A percentile compares a stretch with the other conserved stretches of the same genome.
phyloP scores from a whole-genome alignment of 37 sponge, comb jelly and placozoan species.

The Agelas oroides region DNA sequence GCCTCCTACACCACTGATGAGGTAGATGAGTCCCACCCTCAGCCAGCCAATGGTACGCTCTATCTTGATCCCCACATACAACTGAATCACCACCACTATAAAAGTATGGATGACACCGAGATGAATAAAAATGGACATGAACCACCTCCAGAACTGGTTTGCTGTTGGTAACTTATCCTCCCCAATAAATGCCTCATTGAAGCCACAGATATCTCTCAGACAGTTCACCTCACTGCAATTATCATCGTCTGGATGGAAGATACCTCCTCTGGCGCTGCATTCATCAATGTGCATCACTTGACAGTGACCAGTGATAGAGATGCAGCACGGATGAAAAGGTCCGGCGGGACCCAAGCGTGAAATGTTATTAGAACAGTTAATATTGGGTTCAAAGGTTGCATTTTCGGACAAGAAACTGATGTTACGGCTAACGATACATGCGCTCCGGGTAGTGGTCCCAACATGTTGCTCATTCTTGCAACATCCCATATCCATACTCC shows the following conservation, averaged over 20 bases:
- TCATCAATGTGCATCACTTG: constrained; percentile 56
- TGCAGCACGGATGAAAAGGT: constrained; percentile 90
- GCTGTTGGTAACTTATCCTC: constrained; percentile 33
- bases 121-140: constrained; percentile 86
- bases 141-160: constrained; percentile 90
- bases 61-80: constrained; percentile 92
- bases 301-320: constrained; percentile 86
- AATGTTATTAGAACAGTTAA: not conserved
- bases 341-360: not conserved
- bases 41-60: constrained; percentile 95
- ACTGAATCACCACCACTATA: constrained; percentile 69
- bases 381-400: not conserved
- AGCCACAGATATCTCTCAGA: constrained; percentile 85
- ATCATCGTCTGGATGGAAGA: constrained; percentile 55
- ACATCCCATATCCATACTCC: too few relatives aligned
- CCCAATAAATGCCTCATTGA: constrained; percentile 69
- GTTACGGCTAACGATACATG: too few relatives aligned
- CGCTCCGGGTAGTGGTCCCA: constrained; percentile 24
- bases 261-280: constrained; percentile 75
- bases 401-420: not conserved
- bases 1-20: constrained; percentile 93
- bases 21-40: constrained; percentile 87
- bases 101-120: constrained; percentile 86
- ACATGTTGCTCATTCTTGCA: constrained; percentile 52
- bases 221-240: constrained; percentile 89